Evolutionary conservation across 2,888 invertebrate genomes (phyloP), one percentile per base, ranked within the genome.

Genomic region (Ryuthela nishihirai): DNA sequence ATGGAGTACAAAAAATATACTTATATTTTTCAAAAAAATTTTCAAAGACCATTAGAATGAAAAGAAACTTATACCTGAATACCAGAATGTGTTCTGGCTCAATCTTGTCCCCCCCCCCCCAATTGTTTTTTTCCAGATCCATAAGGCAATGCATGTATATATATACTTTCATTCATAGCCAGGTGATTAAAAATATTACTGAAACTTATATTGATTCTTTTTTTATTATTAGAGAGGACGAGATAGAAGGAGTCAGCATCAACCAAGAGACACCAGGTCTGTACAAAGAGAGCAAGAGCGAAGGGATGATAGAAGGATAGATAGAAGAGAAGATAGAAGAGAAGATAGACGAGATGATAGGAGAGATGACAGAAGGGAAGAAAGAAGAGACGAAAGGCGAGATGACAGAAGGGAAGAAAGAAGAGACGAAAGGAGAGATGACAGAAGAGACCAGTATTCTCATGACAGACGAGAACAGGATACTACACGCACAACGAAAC

Each of bases 401-500:
- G 46, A 47, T 23, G 38, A 38, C 20, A 6, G 46, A 2, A 21
- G 41, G 3, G 18, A 29, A 23, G 46, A 49, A 3, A 32, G 44
- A 18, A 29, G 54, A 20, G 48, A 48, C 15, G 36, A 42, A 3
- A 45, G 49, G 24, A 56, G 38, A 3, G 56, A 58, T 23, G 56
- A 52, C 25, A 26, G 50, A n/a, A 24, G 50, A 21, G 59, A 59
- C 29, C 47, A 53, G 7, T 52, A 58, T 26, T 24, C 29, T 4
- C 29, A 40, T 12, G 35, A 20, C 9, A 54, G 47, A 29, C 29
- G 12, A 12, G 53, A 59, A 7, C 35, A 43, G 12, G 59, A 59
- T 34, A 24, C 42, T 26, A 26, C 47, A 48, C 59, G 59, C 59
- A 59, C 59, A 59, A 56, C 47, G 18, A 44, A 56, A 34, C 46